Evolutionary conservation across 2,888 invertebrate species (phyloP).

Genomic region (Tiphia femorata): DNA sequence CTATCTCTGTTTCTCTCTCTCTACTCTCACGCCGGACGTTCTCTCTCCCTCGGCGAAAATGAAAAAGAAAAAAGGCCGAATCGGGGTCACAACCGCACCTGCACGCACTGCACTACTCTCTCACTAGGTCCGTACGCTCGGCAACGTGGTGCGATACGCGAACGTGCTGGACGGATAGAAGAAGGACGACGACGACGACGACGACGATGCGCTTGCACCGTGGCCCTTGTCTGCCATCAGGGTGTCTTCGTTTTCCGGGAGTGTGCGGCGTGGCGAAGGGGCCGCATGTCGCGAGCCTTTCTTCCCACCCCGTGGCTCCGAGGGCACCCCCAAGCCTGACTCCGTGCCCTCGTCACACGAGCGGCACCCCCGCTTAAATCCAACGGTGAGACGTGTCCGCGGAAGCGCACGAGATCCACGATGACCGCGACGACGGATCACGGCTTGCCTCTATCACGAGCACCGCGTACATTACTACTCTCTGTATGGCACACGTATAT

Average conservation of each 20-base stretch:
- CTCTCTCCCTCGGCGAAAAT: constrained; percentile 9
- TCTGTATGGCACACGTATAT: no score
- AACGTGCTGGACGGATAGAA: constrained; percentile 5
- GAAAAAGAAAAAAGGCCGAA: constrained; percentile 32
- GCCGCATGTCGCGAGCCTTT: constrained; percentile 29
- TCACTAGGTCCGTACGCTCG: constrained; percentile 20
- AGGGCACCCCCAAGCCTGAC: neutral
- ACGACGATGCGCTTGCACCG: constrained; percentile 20
- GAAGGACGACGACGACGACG: constrained; percentile 19
- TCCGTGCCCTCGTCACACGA: no score
- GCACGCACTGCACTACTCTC: constrained; percentile 56
- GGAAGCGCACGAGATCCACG: neutral
- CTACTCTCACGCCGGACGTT: constrained; percentile 6
- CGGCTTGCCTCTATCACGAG: neutral
- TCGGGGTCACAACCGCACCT: constrained; percentile 49
- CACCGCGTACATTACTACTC: neutral
- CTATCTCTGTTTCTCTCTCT: constrained; percentile 1
- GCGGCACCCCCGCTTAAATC: constrained; percentile 2
- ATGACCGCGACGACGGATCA: neutral
- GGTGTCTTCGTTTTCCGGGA: constrained; percentile 35
- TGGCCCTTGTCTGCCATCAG: constrained; percentile 51
- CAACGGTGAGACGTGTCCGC: constrained; percentile 1
- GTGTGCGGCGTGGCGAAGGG: constrained; percentile 9
- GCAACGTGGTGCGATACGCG: constrained; percentile 11
- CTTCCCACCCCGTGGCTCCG: neutral